A percentile compares a stretch with the other conserved stretches of the same genome.
phyloP scores from a whole-genome alignment of 2,888 invertebrate species.

The Nomada flava region DNA sequence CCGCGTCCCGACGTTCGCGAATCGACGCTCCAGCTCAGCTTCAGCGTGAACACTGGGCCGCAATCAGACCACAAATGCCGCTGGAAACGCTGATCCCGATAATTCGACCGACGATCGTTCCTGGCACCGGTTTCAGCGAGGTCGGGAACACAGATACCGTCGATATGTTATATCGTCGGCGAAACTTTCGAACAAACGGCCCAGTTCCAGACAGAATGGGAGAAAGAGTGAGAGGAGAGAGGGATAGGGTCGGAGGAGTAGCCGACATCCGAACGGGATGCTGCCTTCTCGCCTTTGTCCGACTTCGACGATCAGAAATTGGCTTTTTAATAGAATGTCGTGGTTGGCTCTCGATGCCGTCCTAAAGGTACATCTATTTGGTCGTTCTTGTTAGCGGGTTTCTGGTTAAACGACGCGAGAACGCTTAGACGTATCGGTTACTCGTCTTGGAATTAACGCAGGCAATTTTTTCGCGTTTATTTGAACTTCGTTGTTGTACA shows the following conservation, averaged over 20 bases:
- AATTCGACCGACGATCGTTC: constrained; percentile 69
- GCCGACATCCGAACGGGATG: neutral
- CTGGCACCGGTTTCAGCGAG: constrained; percentile 62
- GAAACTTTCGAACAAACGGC: constrained; percentile 38
- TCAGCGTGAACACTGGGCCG: constrained; percentile 33
- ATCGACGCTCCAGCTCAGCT: constrained; percentile 34
- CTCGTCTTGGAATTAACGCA: no score
- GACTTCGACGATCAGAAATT: constrained; percentile 21
- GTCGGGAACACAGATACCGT: constrained; percentile 47
- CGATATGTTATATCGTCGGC: constrained; percentile 48
- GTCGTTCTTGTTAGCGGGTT: neutral
- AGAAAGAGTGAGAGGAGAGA: neutral
- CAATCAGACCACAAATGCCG: constrained; percentile 69
- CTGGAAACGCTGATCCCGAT: constrained; percentile 68
- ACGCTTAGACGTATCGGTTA: neutral
- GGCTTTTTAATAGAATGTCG: constrained; percentile 19
- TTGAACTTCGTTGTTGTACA: no score
- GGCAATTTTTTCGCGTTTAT: no score
- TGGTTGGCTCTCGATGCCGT: neutral
- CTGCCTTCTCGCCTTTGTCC: constrained; percentile 12
- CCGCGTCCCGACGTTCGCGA: constrained; percentile 25
- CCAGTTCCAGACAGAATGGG: neutral
- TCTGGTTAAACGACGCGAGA: neutral
- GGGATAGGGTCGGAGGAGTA: no score
- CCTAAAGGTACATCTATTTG: neutral